Evolutionary conservation across 2,113 vertebrate genomes (phyloP).

Genomic region (Parus major): DNA sequence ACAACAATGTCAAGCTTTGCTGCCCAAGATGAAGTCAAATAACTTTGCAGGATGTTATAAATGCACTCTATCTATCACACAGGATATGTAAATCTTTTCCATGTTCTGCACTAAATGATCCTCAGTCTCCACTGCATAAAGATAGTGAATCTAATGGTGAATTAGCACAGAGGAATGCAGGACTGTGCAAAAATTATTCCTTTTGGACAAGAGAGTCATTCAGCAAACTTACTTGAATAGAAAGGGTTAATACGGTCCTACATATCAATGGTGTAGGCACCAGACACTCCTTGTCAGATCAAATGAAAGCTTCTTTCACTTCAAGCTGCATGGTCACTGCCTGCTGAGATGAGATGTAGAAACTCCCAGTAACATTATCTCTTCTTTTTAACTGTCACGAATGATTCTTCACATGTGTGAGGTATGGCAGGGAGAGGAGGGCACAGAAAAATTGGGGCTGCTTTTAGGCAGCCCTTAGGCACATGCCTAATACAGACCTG

Average conservation of each 20-base stretch:
- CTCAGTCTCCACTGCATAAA: background rate
- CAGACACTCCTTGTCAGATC: background rate
- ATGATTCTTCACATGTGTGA: background rate
- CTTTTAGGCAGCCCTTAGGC: background rate
- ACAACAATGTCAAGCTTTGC: background rate
- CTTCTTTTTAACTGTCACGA: background rate
- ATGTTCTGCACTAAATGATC: background rate
- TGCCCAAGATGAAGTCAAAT: background rate
- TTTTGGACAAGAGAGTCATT: background rate
- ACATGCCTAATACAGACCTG: background rate
- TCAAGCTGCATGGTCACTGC: background rate
- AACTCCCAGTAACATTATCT: rapidly evolving
- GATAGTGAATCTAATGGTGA: background rate
- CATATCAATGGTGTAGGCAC: background rate
- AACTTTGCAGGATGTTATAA: too few relatives aligned
- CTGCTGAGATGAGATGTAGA: background rate
- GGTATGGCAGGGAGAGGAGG: background rate
- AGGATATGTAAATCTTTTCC: background rate
- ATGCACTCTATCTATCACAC: too few relatives aligned
- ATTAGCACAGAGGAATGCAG: background rate
- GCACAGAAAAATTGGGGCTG: background rate
- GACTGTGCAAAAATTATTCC: background rate
- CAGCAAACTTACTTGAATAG: background rate
- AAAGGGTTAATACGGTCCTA: background rate
- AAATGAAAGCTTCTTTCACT: background rate